Base-by-base conservation (phyloP, 2,113 vertebrate species). In the Chaenocephalus aceratus region DNA sequence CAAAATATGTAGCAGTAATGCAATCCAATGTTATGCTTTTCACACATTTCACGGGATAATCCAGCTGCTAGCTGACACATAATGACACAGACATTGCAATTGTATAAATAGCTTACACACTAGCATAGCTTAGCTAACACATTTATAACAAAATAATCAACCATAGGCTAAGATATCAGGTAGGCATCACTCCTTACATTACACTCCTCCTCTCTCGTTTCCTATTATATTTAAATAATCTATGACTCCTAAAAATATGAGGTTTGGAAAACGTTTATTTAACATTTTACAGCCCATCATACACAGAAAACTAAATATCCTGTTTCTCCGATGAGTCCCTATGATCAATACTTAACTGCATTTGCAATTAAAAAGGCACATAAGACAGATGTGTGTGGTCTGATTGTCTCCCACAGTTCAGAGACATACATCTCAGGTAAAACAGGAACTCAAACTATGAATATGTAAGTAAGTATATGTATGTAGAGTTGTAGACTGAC, bases 1-100 rank as follows among this genome's bases (percentile, higher is more conserved):
- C 12, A 30, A 34, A 41, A 41, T 54, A 53, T 70, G 49, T 6
- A 56, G 41, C 13, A 74, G 26, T 45, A 58, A 64, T 44, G 36
- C 10, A 66, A 84, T 53, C 57, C 53, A 54, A 54, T 72, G 62
- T 58, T 13, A 49, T 58, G 61, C 54, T 15, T 51, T 60, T 64
- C 18, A 41, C 52, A 44, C 23, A 26, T 23, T 6, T 41, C 36
- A 41, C 36, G 57, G n/a, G 23, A 26, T 75, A 36, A 74, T 26
- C 56, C 30, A n/a, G 26, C 52, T 12, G 21, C 36, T 36, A 18
- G 36, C n/a, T 62, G 21, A 21, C 72, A 60, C n/a, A 59, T 6
- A 11, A 41, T 26, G 13, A n/a, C 6, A 21, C 10, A 49, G 18
- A 6, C 9, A 14, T 34, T 67, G 23, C 34, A 10, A 34, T 7